phyloP scores from a whole-genome alignment of 1,140 invertebrate species.

The Nephila pilipes region DNA sequence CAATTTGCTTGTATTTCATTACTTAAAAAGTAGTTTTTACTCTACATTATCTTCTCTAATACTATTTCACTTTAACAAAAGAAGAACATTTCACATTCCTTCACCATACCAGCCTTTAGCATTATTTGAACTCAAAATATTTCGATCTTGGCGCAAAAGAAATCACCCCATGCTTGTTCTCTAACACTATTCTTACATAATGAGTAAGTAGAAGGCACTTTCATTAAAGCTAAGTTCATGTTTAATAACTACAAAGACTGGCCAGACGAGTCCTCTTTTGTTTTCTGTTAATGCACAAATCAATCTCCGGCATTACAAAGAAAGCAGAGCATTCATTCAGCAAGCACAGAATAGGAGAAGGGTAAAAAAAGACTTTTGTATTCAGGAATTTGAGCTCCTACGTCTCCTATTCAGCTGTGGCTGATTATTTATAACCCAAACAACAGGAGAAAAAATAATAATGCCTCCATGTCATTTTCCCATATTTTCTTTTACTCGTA shows the following conservation, averaged over 20 bases:
- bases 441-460: background rate
- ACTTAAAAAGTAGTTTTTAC: background rate
- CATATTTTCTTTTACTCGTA: background rate
- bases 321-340: constrained; percentile 31
- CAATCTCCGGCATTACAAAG: constrained; percentile 5
- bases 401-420: background rate
- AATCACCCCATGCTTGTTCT: background rate
- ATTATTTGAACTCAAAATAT: background rate
- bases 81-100: background rate
- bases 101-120: background rate
- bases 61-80: background rate
- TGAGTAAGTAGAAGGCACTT: constrained; percentile 3
- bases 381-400: constrained; percentile 9
- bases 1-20: background rate
- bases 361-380: constrained; percentile 24
- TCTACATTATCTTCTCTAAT: background rate
- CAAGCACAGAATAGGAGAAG: background rate
- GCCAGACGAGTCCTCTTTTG: constrained; percentile 2
- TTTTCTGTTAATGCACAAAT: constrained; percentile 30
- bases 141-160: background rate
- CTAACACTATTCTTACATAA: background rate
- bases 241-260: constrained; percentile 27
- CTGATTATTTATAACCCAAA: constrained; percentile 17
- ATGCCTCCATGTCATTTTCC: background rate
- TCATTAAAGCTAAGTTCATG: constrained; percentile 15